A percentile compares a stretch with the other conserved stretches of the same genome.
Evolutionary conservation across 2,797 vertebrate genomes (phyloP).

Genomic region (Sorex maritimensis): DNA sequence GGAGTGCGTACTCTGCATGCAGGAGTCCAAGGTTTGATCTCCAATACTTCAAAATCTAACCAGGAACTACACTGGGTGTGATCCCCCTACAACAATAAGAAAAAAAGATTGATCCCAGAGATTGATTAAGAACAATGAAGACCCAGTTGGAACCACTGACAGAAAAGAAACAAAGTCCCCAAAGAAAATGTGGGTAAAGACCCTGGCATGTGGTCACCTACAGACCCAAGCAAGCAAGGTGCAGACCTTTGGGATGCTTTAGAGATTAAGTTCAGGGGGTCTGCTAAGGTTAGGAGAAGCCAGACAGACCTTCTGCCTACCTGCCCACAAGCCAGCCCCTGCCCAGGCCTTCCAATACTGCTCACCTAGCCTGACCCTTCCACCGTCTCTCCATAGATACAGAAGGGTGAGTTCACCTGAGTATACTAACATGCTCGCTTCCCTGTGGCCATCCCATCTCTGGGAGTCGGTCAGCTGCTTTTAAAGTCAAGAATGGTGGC

Average conservation of each 20-base stretch:
- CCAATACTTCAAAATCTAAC: too few relatives aligned
- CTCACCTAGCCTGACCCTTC: neutral
- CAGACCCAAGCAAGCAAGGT: neutral
- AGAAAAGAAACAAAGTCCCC: neutral
- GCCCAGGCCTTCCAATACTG: neutral
- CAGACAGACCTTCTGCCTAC: neutral
- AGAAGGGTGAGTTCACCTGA: neutral
- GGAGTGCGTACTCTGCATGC: too few relatives aligned
- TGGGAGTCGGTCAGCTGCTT: neutral
- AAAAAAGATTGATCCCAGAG: too few relatives aligned
- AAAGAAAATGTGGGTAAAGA: neutral
- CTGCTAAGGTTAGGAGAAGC: neutral
- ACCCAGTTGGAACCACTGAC: neutral
- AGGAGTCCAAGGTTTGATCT: too few relatives aligned
- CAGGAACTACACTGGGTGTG: too few relatives aligned
- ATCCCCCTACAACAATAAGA: too few relatives aligned
- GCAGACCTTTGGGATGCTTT: neutral
- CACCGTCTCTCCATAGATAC: neutral
- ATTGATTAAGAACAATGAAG: neutral
- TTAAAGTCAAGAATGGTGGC: neutral
- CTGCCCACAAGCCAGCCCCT: neutral
- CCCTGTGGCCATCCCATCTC: neutral
- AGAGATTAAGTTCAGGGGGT: slow-evolving; percentile 8
- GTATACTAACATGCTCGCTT: neutral
- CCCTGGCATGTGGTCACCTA: neutral